Evolutionary conservation across 2,797 vertebrate species (phyloP).

Genomic region (Oreonectes daqikongensis): DNA sequence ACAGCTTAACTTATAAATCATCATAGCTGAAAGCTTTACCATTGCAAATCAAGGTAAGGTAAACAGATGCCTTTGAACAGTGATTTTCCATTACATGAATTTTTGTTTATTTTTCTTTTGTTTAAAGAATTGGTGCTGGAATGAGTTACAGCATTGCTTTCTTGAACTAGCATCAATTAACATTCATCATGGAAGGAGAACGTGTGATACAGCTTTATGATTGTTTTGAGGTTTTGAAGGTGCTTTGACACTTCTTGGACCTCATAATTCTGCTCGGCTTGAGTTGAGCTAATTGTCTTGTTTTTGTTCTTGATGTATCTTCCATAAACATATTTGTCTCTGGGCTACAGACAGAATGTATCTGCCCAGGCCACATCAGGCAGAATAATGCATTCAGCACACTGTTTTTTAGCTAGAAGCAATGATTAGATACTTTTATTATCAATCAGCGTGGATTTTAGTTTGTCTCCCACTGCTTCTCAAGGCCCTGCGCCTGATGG

Average conservation of each 20-base stretch:
- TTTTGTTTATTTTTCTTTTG: too few relatives aligned
- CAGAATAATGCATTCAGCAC: constrained; percentile 49
- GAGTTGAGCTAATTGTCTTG: constrained; percentile 45
- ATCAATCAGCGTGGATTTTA: constrained; percentile 55
- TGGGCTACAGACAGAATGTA: constrained; percentile 36
- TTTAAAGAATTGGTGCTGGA: too few relatives aligned
- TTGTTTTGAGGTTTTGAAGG: constrained; percentile 41
- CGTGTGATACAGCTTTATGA: constrained; percentile 4
- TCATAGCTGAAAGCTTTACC: too few relatives aligned
- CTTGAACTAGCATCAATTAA: too few relatives aligned
- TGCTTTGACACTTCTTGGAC: constrained; percentile 53
- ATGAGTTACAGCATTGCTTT: too few relatives aligned
- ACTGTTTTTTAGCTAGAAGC: constrained; percentile 47
- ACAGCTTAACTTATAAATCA: too few relatives aligned
- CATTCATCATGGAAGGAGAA: background rate
- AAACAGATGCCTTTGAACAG: too few relatives aligned
- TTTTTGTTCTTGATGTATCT: constrained; percentile 54
- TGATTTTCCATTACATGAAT: too few relatives aligned
- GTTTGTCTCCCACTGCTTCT: constrained; percentile 49
- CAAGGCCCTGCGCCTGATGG: constrained; percentile 29
- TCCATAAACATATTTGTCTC: constrained; percentile 55
- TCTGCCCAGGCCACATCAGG: constrained; percentile 23
- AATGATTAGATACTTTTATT: constrained; percentile 52
- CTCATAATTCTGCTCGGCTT: constrained; percentile 52
- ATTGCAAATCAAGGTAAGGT: too few relatives aligned